phyloP scores from a whole-genome alignment of 1,140 invertebrate genomes.

The Macrobrachium rosenbergii region DNA sequence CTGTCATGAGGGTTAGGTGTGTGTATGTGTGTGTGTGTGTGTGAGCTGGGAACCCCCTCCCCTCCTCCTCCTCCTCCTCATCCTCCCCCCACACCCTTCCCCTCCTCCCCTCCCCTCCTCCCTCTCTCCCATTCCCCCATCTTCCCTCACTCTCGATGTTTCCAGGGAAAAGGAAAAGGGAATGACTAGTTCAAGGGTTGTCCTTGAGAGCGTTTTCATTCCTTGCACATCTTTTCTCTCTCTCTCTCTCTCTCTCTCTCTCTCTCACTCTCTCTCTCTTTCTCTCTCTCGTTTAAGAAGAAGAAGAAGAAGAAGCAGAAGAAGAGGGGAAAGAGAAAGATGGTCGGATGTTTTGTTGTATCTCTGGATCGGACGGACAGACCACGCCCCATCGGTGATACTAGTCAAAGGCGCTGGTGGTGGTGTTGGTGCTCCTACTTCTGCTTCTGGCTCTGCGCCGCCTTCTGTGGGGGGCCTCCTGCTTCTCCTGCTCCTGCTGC shows the following conservation, averaged over 20 bases:
- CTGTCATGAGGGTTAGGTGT: too few species aligned
- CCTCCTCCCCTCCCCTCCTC: background rate
- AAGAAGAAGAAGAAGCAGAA: background rate
- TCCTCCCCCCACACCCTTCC: too few species aligned
- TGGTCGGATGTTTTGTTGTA: background rate
- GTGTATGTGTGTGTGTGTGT: too few species aligned
- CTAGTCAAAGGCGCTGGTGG: background rate
- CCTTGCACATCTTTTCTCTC: background rate
- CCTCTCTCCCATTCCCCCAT: background rate
- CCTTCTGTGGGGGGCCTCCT: background rate
- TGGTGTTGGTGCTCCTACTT: background rate
- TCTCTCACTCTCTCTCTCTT: constrained; percentile 2
- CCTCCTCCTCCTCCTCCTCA: background rate
- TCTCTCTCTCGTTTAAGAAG: background rate
- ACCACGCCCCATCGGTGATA: background rate
- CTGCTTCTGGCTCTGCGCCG: background rate
- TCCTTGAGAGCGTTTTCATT: background rate
- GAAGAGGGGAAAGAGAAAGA: constrained; percentile 1
- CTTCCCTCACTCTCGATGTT: background rate
- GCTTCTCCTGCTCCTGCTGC: too few species aligned
- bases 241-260: constrained; percentile 17
- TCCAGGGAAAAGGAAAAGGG: too few species aligned
- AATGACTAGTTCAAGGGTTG: too few species aligned
- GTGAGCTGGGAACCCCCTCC: background rate
- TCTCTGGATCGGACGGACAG: background rate